Evolutionary conservation across 2,888 invertebrate genomes (phyloP), one percentile per base, ranked within the genome.

Genomic region (Cylindroiulus punctatus): DNA sequence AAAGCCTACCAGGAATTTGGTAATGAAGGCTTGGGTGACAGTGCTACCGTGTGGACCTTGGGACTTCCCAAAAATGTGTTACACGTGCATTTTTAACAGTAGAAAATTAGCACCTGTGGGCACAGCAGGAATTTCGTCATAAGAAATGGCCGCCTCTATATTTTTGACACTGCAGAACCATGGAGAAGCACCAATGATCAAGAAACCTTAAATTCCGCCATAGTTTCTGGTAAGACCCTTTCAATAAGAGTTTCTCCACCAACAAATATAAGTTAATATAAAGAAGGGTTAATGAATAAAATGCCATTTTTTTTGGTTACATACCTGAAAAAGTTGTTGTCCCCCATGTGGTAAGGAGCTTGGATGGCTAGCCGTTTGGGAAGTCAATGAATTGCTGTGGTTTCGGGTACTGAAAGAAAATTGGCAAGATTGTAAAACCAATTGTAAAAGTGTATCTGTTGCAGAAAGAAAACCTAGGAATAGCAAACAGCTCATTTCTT

Each of bases 331-430:
- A 57, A 57, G 57, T 57, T 57, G 57, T 57, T 57, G 57, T 57
- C 57, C 57, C n/a, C 57, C 57, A 57, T 57, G 57, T 57, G 57
- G n/a, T 8, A 47, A 47, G 47, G 47, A 47, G 47, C 47, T 47
- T 14, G 57, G 57, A n/a, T 57, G 57, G n/a, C n/a, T 57, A 57
- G 57, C 57, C 57, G 57, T 57, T 57, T 57, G 57, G 57, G 57
- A 57, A n/a, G 22, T n/a, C 57, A 22, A n/a, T 8, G 57, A 57
- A 57, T 57, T n/a, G 1, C 57, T n/a, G n/a, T n/a, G 57, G 22
- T 57, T n/a, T 57, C n/a, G 3, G n/a, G n/a, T 8, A 3, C 57
- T 57, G 22, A 19, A 57, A 57, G 8, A 19, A 57, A 57, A 57
- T 47, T 57, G n/a, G n/a, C 14, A 4, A 57, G 57, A n/a, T 57